Evolutionary conservation across 1,140 invertebrate species (phyloP), one percentile per base, ranked within the genome.

Genomic region (Himalopsyche phryganea): DNA sequence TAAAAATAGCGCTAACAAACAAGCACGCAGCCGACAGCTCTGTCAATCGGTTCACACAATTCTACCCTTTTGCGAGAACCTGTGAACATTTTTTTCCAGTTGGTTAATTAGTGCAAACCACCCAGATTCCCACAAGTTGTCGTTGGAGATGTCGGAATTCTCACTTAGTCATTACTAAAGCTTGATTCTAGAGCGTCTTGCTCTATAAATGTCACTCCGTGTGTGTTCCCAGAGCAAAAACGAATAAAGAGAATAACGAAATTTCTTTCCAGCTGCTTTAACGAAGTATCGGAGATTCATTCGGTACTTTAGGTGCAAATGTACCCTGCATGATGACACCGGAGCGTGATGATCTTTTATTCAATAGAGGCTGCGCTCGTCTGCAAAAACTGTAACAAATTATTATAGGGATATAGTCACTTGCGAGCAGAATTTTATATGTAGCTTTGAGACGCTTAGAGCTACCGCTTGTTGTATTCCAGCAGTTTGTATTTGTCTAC

Each of bases 321-420:
- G 46, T 55, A 20, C 36, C 49, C 18, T 6, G 36, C 19, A 32
- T 49, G 48, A 61, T 57, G 50, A 53, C 50, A 28, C 32, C 32
- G 33, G 9, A 10, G 54, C 49, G 50, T 41, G 42, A 42, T 28
- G 9, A 63, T 63, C 55, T 63, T 63, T 63, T 63, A 63, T 63
- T 63, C 60, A 63, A 28, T 38, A 38, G 32, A 46, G 2, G 44
- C 41, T 23, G 17, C 35, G 52, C 17, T 45, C 54, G 14, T 20
- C 33, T 7, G 55, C 60, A 63, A 63, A 62, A 62, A 62, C 18
- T 58, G 48, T 62, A 62, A 62, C 60, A 62, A 62, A 62, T 62
- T 62, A 62, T 62, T 53, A 58, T 47, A 58, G 54, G 33, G 17
- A 50, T 40, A 48, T 49, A 47, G 32, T 17, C 42, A 35, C 46